Conservation (phyloP, 2,113 vertebrate genomes). For the Gorsachius goisagi region DNA sequence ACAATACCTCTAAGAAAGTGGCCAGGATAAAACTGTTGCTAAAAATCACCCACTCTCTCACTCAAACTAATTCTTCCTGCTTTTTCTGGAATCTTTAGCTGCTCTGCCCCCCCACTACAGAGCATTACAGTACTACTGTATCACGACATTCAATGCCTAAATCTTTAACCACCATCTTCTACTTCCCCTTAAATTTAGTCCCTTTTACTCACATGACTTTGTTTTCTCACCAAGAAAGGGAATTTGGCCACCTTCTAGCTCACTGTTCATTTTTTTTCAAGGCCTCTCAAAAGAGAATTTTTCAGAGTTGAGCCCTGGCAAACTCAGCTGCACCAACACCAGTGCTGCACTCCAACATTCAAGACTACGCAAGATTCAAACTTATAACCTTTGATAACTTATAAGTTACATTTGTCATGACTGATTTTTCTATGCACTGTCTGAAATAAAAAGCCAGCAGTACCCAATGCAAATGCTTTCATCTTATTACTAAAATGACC, state of each 20-base stretch:
- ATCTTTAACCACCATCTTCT: background rate
- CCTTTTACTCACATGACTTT: background rate
- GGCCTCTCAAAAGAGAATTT: background rate
- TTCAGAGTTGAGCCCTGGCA: background rate
- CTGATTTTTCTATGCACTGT: background rate
- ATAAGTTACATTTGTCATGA: background rate
- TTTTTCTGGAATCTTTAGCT: background rate
- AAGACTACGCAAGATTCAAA: background rate
- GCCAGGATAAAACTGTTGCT: background rate
- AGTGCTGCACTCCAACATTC: background rate
- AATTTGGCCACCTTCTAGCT: background rate
- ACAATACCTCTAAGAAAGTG: accelerated
- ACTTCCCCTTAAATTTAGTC: background rate
- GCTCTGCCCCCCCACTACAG: background rate
- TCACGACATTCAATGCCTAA: background rate
- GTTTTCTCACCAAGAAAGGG: background rate
- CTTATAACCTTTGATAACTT: background rate
- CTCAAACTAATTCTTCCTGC: background rate
- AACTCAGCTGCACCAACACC: background rate
- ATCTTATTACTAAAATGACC: background rate
- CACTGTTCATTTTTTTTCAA: background rate
- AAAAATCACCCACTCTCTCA: background rate
- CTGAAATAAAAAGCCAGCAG: background rate
- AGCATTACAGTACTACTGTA: background rate
- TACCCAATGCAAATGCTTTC: background rate